A percentile compares a stretch with the other conserved stretches of the same genome.
Conservation (phyloP, 1,140 invertebrate species). For the Campoletis sonorensis region DNA sequence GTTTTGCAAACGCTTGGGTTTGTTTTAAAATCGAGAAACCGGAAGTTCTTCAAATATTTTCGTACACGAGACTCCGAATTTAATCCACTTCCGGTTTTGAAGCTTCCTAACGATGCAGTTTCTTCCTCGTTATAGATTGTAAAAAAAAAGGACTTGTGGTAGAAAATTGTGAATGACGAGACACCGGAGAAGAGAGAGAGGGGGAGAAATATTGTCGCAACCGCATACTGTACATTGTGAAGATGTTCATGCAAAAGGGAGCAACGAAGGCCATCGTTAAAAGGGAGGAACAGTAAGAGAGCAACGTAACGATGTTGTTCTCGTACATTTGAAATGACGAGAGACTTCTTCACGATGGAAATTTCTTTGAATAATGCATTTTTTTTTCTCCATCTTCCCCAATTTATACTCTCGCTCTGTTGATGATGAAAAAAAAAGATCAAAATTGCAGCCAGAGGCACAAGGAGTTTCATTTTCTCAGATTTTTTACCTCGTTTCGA, state of each 20-base stretch:
- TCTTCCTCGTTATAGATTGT: slow-evolving; percentile 64
- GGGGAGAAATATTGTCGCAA: neutral
- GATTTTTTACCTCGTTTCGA: too few species aligned
- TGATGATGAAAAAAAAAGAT: neutral
- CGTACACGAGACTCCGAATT: too few species aligned
- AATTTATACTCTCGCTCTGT: slow-evolving; percentile 20
- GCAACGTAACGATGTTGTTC: slow-evolving; percentile 71
- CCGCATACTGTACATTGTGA: neutral
- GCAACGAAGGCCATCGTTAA: slow-evolving; percentile 70
- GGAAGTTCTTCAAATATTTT: neutral
- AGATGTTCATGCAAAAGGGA: slow-evolving; percentile 65
- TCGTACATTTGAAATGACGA: slow-evolving; percentile 50
- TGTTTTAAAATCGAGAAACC: neutral
- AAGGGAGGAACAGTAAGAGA: slow-evolving; percentile 68
- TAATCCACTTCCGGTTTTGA: neutral
- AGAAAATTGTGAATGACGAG: slow-evolving; percentile 5
- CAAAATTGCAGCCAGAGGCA: neutral
- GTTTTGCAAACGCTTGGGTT: too few species aligned
- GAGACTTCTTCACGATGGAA: slow-evolving; percentile 72
- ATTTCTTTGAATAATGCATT: slow-evolving; percentile 75
- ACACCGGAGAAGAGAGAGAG: neutral
- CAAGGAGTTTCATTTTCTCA: too few species aligned
- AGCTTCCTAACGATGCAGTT: slow-evolving; percentile 53
- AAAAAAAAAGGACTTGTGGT: neutral
- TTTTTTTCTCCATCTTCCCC: slow-evolving; percentile 56